A percentile compares a stretch with the other conserved stretches of the same genome.
Conservation (phyloP, 2,113 vertebrate genomes). For the Rhynchomys soricoides region DNA sequence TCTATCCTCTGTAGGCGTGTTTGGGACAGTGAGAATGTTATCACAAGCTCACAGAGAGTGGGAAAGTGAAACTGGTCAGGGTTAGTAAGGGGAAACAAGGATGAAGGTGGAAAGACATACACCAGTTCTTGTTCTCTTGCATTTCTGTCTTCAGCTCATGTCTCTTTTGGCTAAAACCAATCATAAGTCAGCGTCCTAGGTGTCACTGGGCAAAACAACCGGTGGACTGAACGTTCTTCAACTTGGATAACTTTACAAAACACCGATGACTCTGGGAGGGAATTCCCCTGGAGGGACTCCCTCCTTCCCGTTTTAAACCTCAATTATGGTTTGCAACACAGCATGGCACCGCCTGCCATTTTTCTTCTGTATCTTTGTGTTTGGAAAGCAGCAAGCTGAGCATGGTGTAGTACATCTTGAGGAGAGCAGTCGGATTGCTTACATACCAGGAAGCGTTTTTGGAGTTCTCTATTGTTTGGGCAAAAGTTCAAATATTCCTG, state of each 20-base stretch:
- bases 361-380: not conserved
- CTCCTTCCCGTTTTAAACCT: not conserved
- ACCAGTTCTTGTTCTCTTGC: not conserved
- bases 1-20: not conserved
- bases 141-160: not conserved
- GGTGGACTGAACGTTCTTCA: not conserved
- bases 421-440: not conserved
- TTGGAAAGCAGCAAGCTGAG: not conserved
- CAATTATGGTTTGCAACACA: not conserved
- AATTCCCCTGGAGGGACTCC: not conserved
- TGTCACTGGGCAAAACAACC: not conserved
- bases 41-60: not conserved
- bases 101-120: not conserved
- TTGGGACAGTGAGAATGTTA: not conserved
- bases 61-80: not conserved
- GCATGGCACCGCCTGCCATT: not conserved
- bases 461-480: not conserved
- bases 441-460: not conserved
- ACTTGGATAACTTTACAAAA: not conserved
- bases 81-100: not conserved
- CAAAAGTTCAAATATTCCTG: constrained; percentile 26
- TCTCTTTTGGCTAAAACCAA: not conserved
- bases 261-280: not conserved
- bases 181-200: not conserved
- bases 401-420: not conserved